phyloP scores from a whole-genome alignment of 2,888 invertebrate species.

The Scrobipalpa costella region DNA sequence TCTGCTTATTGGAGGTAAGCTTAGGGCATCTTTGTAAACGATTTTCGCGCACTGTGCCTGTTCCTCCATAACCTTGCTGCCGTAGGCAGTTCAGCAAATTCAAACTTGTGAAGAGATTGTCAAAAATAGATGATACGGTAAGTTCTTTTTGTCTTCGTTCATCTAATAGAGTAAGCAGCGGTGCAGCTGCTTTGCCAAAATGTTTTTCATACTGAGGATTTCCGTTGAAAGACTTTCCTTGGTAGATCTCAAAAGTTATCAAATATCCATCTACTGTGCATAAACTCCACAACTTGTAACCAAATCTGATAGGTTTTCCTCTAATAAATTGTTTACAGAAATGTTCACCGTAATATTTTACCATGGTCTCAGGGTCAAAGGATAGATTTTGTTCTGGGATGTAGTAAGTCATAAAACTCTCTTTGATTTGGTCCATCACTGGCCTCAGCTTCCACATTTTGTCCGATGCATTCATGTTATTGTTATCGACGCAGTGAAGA shows the following conservation, averaged over 20 bases:
- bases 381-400: conserved; percentile 18
- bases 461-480: conserved; percentile 18
- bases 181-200: conserved; percentile 22
- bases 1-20: conserved; percentile 19
- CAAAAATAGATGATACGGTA: conserved; percentile 12
- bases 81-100: conserved; percentile 13
- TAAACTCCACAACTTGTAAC: conserved; percentile 15
- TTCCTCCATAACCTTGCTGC: conserved; percentile 20
- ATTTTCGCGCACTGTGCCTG: conserved; percentile 24
- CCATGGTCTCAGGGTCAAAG: conserved; percentile 32
- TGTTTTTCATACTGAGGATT: conserved; percentile 21
- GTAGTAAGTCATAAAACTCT: conserved; percentile 22
- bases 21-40: conserved; percentile 22
- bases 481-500: conserved; percentile 26
- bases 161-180: conserved; percentile 5
- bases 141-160: conserved; percentile 2
- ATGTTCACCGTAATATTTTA: conserved; percentile 33
- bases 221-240: conserved; percentile 16
- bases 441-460: conserved; percentile 27
- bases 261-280: conserved; percentile 16
- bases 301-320: conserved; percentile 20
- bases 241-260: conserved; percentile 21
- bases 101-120: conserved; percentile 17
- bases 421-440: conserved; percentile 26
- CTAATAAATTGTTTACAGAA: conserved; percentile 18